phyloP scores from a whole-genome alignment of 2,888 invertebrate species.

The Mimumesa dahlbomi region DNA sequence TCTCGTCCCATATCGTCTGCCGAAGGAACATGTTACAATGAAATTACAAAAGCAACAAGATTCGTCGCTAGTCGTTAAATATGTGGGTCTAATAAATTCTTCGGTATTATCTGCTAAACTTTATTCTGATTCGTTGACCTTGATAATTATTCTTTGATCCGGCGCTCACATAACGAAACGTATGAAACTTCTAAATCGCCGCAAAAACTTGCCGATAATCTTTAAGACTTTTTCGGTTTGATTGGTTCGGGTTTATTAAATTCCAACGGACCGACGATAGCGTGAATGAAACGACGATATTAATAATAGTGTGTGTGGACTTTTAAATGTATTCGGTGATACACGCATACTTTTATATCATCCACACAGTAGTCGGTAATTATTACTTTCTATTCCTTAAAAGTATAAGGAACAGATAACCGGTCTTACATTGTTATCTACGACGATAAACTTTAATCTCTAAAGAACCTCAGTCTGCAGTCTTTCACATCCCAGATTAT shows the following conservation, averaged over 20 bases:
- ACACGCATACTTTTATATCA: too few relatives aligned
- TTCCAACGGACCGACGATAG: background rate
- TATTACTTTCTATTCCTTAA: too few relatives aligned
- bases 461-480: slow-evolving; percentile 21
- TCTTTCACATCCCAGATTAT: slow-evolving; percentile 9
- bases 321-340: background rate
- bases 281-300: background rate
- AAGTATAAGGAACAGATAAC: too few relatives aligned
- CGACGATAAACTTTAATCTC: slow-evolving; percentile 26
- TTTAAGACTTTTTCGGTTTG: slow-evolving; percentile 1
- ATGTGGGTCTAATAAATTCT: slow-evolving; percentile 17
- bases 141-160: slow-evolving; percentile 3
- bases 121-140: background rate
- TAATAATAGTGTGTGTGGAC: background rate
- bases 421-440: slow-evolving; percentile 20
- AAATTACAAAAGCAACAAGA: background rate
- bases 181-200: background rate
- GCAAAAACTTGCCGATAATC: background rate
- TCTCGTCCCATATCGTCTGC: slow-evolving; percentile 13
- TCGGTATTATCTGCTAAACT: slow-evolving; percentile 6
- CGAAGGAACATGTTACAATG: slow-evolving; percentile 2
- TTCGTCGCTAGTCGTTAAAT: background rate
- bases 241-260: background rate
- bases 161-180: background rate
- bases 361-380: too few relatives aligned